Base-by-base conservation (phyloP, 1,140 invertebrate genomes). In the Lerema accius region DNA sequence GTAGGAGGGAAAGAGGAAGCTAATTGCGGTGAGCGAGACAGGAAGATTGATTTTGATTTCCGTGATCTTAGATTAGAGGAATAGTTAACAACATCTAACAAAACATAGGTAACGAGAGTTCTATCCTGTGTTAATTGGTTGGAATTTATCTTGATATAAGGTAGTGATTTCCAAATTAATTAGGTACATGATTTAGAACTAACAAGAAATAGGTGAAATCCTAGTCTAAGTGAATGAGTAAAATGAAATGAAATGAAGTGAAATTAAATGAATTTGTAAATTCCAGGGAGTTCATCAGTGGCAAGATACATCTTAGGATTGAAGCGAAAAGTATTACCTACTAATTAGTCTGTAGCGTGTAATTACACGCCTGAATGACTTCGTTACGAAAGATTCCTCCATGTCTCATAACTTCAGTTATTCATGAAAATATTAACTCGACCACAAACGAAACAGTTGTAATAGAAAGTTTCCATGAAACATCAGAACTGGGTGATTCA, bases 401-500 rank as follows among this genome's bases (percentile, higher is more conserved):
- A 9, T 10, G 17, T 39, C 43, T 59, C 43, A 59, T 59, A 45
- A 46, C 55, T 58, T 58, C 5, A 17, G n/a, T 58, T 59, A 59
- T 59, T 59, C 46, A 46, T 59, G 43, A 48, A 46, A 13, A 43
- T 15, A 45, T 23, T 10, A 48, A 45, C 2, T 35, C 43, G 45
- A 58, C 53, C 53, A 40, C 43, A 59, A 56, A 59, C 28, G 19
- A 59, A 59, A 59, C 55, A 28, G 35, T 48, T 37, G 32, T 48
- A 37, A 45, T 59, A 59, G 55, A 59, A 59, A 59, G 55, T 59
- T 59, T 59, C 55, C 55, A 59, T 59, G 43, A 46, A 59, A 59
- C 42, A 48, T 32, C 45, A 40, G 40, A 45, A 49, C 55, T 16
- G n/a, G 26, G 28, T 70, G 68, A 70, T 11, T 70, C 63, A 71